A percentile compares a stretch with the other conserved stretches of the same genome.
Conservation (phyloP, 2,797 vertebrate genomes). For the Eospalax fontanierii region DNA sequence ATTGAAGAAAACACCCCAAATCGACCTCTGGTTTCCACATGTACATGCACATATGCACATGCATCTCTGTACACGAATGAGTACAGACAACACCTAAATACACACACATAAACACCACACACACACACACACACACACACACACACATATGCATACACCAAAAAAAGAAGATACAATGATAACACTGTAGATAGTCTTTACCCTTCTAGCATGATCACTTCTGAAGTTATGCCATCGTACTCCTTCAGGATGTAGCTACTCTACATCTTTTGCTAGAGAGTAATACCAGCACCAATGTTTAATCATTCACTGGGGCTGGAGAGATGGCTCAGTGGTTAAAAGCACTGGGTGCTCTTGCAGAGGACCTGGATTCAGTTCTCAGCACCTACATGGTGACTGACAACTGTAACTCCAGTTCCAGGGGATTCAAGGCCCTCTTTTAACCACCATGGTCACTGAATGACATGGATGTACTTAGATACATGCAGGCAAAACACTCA, state of each 20-base stretch:
- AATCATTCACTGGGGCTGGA: neutral
- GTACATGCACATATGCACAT: neutral
- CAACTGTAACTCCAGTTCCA: no score
- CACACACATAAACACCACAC: neutral
- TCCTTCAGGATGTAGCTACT: neutral
- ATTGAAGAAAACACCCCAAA: neutral
- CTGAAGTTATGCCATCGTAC: neutral
- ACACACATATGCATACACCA: no score
- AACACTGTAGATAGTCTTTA: neutral
- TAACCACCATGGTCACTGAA: no score
- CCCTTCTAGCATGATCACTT: neutral
- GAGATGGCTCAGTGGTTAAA: no score
- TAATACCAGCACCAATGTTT: neutral
- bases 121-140: no score
- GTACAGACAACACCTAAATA: neutral
- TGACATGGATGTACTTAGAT: no score
- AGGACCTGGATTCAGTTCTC: no score
- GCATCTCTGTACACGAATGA: no score
- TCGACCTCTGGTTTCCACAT: neutral
- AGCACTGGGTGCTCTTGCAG: no score
- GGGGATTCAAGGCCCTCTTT: no score
- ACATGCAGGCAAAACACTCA: neutral
- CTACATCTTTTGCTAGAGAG: neutral
- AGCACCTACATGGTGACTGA: no score
- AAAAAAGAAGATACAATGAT: neutral